phyloP scores from a whole-genome alignment of 2,113 vertebrate species.

The Crotophaga sulcirostris region DNA sequence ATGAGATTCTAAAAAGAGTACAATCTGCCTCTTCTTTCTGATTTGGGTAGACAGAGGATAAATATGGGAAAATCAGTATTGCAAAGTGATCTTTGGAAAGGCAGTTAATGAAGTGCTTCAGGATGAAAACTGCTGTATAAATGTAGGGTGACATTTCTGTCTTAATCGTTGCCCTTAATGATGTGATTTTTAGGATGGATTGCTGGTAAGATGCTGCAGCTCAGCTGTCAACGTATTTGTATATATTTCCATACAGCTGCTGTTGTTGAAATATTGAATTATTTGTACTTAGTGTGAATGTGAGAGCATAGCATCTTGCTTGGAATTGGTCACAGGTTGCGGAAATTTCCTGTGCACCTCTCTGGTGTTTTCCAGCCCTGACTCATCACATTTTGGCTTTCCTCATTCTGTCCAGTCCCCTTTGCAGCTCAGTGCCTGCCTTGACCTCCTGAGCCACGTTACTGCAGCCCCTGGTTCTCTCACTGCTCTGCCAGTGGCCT shows the following conservation, averaged over 20 bases:
- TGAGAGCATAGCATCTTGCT: neutral
- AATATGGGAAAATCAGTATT: constrained; percentile 26
- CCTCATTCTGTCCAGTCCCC: neutral
- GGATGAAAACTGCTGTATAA: constrained; percentile 16
- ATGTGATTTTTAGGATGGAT: neutral
- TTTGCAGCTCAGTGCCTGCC: neutral
- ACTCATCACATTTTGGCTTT: neutral
- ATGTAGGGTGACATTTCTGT: constrained; percentile 27
- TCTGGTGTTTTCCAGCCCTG: neutral
- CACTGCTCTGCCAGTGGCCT: neutral
- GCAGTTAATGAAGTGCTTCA: constrained; percentile 50
- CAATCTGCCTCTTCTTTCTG: neutral
- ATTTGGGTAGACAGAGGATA: constrained; percentile 29
- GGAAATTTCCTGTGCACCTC: neutral
- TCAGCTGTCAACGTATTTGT: neutral
- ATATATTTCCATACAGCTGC: neutral
- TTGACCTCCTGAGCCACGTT: neutral
- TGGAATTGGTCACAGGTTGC: neutral
- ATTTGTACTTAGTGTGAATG: neutral
- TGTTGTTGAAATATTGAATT: neutral
- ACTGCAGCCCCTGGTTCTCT: neutral
- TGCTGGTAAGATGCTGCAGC: neutral
- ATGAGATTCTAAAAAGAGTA: constrained; percentile 43
- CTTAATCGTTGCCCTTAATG: constrained; percentile 35
- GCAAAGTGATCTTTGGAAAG: constrained; percentile 34